Evolutionary conservation across 2,888 invertebrate genomes (phyloP), one percentile per base, ranked within the genome.

Genomic region (Abrostola triplasia): DNA sequence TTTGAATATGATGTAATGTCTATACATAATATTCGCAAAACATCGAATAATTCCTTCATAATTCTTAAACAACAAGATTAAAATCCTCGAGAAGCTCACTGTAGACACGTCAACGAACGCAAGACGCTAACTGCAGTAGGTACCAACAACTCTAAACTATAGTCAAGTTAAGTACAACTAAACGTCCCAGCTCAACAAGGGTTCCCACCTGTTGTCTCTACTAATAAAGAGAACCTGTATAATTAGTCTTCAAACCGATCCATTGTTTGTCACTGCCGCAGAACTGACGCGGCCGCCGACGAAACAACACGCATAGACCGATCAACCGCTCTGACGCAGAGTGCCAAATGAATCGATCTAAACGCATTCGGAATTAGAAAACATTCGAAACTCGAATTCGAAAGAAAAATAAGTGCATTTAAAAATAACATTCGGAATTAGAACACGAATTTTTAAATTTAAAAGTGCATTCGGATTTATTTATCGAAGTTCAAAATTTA

Each of bases 231-330:
- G 80, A 87, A 86, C 88, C 84, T 85, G 90, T 87, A 88, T 92
- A 92, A 92, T 93, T 92, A 92, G 85, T 88, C 64, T 70, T 84
- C 82, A 83, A 84, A 79, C 84, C 79, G 76, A 76, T 69, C 82
- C 83, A 92, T 92, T 92, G 92, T 93, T 93, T 92, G 92, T 92
- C 92, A 90, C 83, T 81, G 74, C 79, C 80, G 76, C 92, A 94
- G 88, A 93, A 85, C 87, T 80, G 80, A 81, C 85, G 88, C 90
- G 90, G 80, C 88, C 88, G 88, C 77, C 89, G 89, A 62, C 76
- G 85, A 82, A 77, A 73, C 64, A 85, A 76, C 89, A 92, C 94
- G 93, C 89, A 86, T 82, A 65, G 60, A 79, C 81, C 85, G 81
- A 86, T 85, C 84, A 80, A 74, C 73, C 84, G 81, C 86, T 85